Conservation (phyloP, 1,140 invertebrate genomes). For the Drosophila bocqueti region DNA sequence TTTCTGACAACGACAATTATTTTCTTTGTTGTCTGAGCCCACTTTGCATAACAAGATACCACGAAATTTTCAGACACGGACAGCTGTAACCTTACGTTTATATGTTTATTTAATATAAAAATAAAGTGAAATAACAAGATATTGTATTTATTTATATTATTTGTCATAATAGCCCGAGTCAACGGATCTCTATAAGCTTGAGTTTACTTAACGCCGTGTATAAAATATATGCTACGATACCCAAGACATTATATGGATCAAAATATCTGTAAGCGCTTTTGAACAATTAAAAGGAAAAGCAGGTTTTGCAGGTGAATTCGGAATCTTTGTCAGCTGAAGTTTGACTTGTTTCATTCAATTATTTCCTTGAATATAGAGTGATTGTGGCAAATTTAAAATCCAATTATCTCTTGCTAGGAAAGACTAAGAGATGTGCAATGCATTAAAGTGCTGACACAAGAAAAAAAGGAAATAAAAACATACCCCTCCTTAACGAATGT, state of each 20-base stretch:
- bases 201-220: neutral
- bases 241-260: neutral
- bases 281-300: neutral
- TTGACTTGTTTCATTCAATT: neutral
- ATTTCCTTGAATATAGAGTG: neutral
- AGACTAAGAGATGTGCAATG: neutral
- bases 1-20: conserved; percentile 8
- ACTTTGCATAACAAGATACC: conserved; percentile 11
- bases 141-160: neutral
- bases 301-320: neutral
- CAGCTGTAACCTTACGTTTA: neutral
- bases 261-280: neutral
- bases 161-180: neutral
- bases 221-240: neutral
- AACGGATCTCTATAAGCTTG: too few species aligned
- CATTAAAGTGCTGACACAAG: neutral
- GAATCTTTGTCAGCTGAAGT: neutral
- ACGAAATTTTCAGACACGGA: neutral
- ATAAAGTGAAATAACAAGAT: neutral
- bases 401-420: neutral
- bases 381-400: neutral
- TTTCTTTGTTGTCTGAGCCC: conserved; percentile 6
- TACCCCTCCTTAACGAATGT: neutral
- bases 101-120: neutral
- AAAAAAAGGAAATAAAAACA: neutral